Evolutionary conservation across 30 jellyfish, hydroid and myxozoan species (phyloP), one percentile per base, ranked within the genome.

Genomic region (Aurelia aurita complex sp. Pacific): DNA sequence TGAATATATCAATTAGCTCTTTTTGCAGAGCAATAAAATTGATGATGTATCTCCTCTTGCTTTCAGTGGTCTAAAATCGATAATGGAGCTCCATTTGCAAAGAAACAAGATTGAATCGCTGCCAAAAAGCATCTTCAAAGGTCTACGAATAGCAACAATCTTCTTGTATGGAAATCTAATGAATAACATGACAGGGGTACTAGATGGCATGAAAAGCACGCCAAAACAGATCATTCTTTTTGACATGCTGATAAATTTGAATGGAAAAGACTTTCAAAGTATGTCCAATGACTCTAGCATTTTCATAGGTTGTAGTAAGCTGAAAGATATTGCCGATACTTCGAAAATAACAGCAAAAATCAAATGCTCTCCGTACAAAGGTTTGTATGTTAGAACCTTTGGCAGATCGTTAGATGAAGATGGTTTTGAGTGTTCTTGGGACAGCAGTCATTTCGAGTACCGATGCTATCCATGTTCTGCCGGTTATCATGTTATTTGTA

Each of bases 291-390:
- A 52, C n/a, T 62, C 88, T 5, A 85, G 35, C 0, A 38, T 85
- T 14, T 57, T 16, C 35, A 33, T 75, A 7, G 67, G 76, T 16
- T 85, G 94, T 34, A 54, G 77, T 2, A 64, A 50, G 32, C 35
- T 85, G 15, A 74, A 12, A 53, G 64, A 67, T 11, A 19, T 74
- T n/a, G 32, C 65, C 0, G 18, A 23, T 42, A 32, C 18, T 2
- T 73, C 78, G 4, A 55, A 76, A 15, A 35, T 52, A 19, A 35
- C 29, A 64, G 94, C 82, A 5, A 62, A 43, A 15, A 57, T 85
- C 7, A 42, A 35, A 7, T 85, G 94, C 84, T 51, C 34, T 53
- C 94, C 94, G n/a, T 33, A 67, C 17, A 40, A 34, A 5, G 51
- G 51, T 60, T 38, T 57, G 17, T 12, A 16, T 12, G 55, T 85